Evolutionary conservation across 2,888 invertebrate species (phyloP).

Genomic region (Mesoligia furuncula): DNA sequence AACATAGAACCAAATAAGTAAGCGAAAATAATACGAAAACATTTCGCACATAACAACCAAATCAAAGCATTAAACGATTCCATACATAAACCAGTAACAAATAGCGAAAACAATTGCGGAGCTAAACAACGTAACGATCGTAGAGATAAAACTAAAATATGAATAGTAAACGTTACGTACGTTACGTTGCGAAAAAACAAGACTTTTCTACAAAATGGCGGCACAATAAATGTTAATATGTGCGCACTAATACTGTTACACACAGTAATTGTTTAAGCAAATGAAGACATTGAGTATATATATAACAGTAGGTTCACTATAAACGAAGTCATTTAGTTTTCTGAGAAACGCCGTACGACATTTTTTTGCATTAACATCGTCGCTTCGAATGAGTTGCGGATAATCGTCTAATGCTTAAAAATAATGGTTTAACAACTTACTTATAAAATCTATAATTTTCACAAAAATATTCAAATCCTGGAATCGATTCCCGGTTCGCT

Average conservation of each 20-base stretch:
- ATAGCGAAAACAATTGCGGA: slow-evolving; percentile 41
- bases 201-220: slow-evolving; percentile 41
- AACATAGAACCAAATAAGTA: slow-evolving; percentile 24
- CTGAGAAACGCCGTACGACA: rapidly evolving
- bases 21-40: slow-evolving; percentile 41
- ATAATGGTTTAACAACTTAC: background rate
- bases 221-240: slow-evolving; percentile 52
- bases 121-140: slow-evolving; percentile 42
- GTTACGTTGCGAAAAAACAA: slow-evolving; percentile 45
- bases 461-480: background rate
- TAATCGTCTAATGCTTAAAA: background rate
- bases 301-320: slow-evolving; percentile 21
- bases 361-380: no score
- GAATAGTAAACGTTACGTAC: slow-evolving; percentile 42
- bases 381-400: background rate
- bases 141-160: slow-evolving; percentile 56
- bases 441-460: background rate
- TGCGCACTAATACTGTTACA: slow-evolving; percentile 39
- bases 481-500: background rate
- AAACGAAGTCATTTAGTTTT: background rate
- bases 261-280: slow-evolving; percentile 49
- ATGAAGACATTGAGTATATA: slow-evolving; percentile 39
- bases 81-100: slow-evolving; percentile 38
- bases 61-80: slow-evolving; percentile 48
- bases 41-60: slow-evolving; percentile 30